Conservation (phyloP, 2,113 vertebrate genomes). For the Oenanthe melanoleuca region DNA sequence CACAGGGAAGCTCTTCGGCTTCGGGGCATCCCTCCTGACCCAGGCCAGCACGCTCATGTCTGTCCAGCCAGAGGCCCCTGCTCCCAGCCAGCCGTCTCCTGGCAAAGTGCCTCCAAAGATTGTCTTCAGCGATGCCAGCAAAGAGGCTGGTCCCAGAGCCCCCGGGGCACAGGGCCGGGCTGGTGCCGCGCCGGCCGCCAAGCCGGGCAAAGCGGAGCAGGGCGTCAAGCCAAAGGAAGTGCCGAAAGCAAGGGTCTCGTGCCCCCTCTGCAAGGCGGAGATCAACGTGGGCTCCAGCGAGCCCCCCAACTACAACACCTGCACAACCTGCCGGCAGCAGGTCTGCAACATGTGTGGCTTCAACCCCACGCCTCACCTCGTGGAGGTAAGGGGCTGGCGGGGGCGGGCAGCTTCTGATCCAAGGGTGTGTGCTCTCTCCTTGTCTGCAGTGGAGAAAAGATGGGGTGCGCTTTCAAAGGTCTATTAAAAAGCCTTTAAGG, state of each 20-base stretch:
- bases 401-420: accelerated
- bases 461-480: background rate
- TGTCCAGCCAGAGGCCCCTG: constrained; percentile 83
- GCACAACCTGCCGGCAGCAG: constrained; percentile 90
- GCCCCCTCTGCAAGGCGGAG: constrained; percentile 94
- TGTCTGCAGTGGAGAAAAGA: background rate
- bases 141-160: constrained; percentile 81
- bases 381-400: constrained; percentile 84
- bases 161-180: constrained; percentile 70
- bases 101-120: constrained; percentile 91
- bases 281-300: constrained; percentile 86
- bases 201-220: constrained; percentile 71
- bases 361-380: constrained; percentile 94
- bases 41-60: constrained; percentile 96
- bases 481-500: background rate
- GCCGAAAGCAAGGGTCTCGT: constrained; percentile 82
- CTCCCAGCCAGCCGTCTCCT: constrained; percentile 82
- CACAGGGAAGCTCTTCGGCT: constrained; percentile 95
- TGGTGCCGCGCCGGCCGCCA: background rate
- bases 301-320: constrained; percentile 92
- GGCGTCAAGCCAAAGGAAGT: constrained; percentile 78
- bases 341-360: constrained; percentile 99
- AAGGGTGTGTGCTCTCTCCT: accelerated
- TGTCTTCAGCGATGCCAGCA: constrained; percentile 83
- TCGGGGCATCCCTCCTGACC: constrained; percentile 94